These are phyloP conservation scores for Lordiphosa mommai DNA, from an alignment of 1,140 invertebrate genomes.

Conservation along the genomic window DNA sequence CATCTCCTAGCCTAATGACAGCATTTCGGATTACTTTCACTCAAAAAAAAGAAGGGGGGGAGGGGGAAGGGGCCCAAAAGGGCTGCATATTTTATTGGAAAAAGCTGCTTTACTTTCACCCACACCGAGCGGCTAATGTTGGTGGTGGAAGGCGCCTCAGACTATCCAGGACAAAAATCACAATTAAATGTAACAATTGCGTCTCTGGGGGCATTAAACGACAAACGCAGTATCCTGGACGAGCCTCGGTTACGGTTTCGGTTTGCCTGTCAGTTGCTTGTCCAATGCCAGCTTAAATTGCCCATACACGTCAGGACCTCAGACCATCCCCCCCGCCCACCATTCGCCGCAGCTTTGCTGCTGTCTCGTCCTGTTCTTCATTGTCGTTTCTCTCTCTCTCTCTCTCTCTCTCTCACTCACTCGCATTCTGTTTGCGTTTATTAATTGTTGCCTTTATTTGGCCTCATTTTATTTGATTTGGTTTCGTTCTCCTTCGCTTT, in stretches of 20 bases:
- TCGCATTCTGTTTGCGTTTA: conserved; percentile 63
- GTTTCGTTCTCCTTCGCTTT: conserved; percentile 60
- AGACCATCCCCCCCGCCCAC: not conserved
- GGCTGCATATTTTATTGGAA: conserved; percentile 66
- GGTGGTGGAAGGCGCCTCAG: not conserved
- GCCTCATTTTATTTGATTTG: conserved; percentile 76
- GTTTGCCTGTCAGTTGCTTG: conserved; percentile 61
- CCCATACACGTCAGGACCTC: conserved; percentile 68
- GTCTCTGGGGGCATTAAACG: conserved; percentile 67
- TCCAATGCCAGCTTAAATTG: conserved; percentile 77
- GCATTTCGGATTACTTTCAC: conserved; percentile 74
- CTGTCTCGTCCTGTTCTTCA: conserved; percentile 33
- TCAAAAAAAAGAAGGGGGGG: conserved; percentile 23
- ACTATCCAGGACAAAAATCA: conserved; percentile 61
- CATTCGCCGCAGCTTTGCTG: conserved; percentile 39
- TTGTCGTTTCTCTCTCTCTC: conserved; percentile 35
- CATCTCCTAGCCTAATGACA: conserved; percentile 57
- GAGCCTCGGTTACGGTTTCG: conserved; percentile 3
- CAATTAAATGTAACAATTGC: conserved; percentile 77
- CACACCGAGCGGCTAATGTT: not conserved
- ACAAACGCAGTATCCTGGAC: conserved; percentile 32
- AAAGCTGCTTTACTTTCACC: conserved; percentile 33
- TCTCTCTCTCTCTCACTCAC: conserved; percentile 5
- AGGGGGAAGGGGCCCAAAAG: conserved; percentile 13
- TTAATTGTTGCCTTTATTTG: conserved; percentile 75